These are phyloP conservation scores for Macaca nemestrina DNA, from an alignment of 2,113 vertebrate species.

Conservation along the genomic window DNA sequence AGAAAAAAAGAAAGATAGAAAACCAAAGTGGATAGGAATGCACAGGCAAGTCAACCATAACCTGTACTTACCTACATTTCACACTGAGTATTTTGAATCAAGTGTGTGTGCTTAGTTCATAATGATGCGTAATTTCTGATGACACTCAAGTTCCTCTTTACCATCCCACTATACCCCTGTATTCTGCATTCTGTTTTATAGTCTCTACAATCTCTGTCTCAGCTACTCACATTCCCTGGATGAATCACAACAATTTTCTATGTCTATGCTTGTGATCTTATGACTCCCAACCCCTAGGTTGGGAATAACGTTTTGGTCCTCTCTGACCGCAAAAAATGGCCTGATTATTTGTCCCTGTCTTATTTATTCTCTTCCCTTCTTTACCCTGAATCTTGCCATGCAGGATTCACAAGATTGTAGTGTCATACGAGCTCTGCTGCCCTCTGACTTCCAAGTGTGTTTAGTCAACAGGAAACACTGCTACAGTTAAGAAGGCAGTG, in stretches of 20 bases:
- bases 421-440: background rate
- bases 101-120: background rate
- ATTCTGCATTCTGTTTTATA: background rate
- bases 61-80: background rate
- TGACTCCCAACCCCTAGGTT: background rate
- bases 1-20: no score
- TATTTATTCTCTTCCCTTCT: background rate
- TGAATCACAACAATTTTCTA: background rate
- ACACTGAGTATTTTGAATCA: background rate
- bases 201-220: background rate
- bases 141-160: background rate
- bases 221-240: background rate
- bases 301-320: background rate
- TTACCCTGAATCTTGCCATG: background rate
- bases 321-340: background rate
- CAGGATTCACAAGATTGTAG: background rate
- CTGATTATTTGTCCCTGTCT: background rate
- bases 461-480: background rate
- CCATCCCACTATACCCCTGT: background rate
- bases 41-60: no score
- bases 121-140: background rate
- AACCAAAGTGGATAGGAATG: background rate
- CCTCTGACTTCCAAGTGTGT: background rate
- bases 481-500: background rate
- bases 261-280: background rate